These are phyloP conservation scores for Germaria angustata DNA, from an alignment of 2,888 invertebrate genomes.

Conservation along the genomic window DNA sequence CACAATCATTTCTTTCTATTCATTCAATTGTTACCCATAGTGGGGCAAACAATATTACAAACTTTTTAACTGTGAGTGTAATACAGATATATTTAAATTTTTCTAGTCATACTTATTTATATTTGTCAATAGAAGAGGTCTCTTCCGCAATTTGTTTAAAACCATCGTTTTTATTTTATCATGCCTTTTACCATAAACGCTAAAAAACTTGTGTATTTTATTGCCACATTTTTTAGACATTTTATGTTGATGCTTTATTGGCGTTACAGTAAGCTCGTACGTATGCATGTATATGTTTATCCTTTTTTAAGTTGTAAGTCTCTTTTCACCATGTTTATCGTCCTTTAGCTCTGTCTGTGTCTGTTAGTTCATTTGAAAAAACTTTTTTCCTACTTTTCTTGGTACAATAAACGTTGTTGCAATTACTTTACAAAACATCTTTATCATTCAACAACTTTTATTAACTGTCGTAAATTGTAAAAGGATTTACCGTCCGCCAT, in stretches of 20 bases:
- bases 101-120: neutral
- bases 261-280: neutral
- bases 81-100: too few relatives aligned
- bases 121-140: slow-evolving; percentile 1
- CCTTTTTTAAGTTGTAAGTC: slow-evolving; percentile 3
- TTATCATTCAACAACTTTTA: slow-evolving; percentile 65
- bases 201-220: slow-evolving; percentile 27
- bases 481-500: slow-evolving; percentile 63
- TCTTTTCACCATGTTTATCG: neutral
- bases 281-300: neutral
- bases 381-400: slow-evolving; percentile 27
- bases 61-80: neutral
- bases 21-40: too few relatives aligned
- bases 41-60: neutral
- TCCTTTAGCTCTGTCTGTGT: neutral
- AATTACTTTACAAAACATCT: slow-evolving; percentile 63
- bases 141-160: slow-evolving; percentile 17
- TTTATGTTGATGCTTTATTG: slow-evolving; percentile 28
- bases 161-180: neutral
- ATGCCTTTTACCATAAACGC: neutral
- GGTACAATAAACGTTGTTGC: slow-evolving; percentile 50
- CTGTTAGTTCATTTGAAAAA: slow-evolving; percentile 17
- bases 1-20: too few relatives aligned
- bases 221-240: slow-evolving; percentile 34
- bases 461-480: slow-evolving; percentile 66